Evolutionary conservation across 2,113 vertebrate genomes (phyloP).

Genomic region (Accipiter cooperii): DNA sequence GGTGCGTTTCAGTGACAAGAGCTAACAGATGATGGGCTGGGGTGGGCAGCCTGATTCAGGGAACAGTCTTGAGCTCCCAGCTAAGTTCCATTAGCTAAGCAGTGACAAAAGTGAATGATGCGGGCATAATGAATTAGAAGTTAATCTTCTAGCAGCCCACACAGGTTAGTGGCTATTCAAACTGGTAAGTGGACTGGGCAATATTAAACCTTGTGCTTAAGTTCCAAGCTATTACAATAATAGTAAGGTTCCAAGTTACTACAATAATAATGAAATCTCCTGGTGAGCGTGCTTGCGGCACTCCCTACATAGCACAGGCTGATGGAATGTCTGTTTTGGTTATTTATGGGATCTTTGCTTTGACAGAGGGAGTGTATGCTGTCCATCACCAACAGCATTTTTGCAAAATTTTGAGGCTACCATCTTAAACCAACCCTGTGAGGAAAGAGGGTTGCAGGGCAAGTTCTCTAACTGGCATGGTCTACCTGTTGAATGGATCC

Average conservation of each 20-base stretch:
- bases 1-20: not conserved
- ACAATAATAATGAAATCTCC: not conserved
- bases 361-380: not conserved
- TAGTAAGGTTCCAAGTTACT: not conserved
- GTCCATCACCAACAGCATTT: not conserved
- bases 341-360: not conserved
- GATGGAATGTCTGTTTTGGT: not conserved
- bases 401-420: not conserved
- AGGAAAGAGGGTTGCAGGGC: not conserved
- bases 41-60: not conserved
- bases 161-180: not conserved
- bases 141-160: not conserved
- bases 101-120: not conserved
- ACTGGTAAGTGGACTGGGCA: not conserved
- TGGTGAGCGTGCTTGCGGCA: accelerated
- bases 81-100: not conserved
- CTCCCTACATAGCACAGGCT: not conserved
- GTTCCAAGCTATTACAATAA: not conserved
- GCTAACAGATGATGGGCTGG: not conserved
- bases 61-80: not conserved
- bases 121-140: not conserved
- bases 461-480: not conserved
- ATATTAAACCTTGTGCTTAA: not conserved
- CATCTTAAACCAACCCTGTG: not conserved
- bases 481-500: not conserved